Conservation (phyloP, 2,113 vertebrate genomes). For the Laticauda laticaudata region DNA sequence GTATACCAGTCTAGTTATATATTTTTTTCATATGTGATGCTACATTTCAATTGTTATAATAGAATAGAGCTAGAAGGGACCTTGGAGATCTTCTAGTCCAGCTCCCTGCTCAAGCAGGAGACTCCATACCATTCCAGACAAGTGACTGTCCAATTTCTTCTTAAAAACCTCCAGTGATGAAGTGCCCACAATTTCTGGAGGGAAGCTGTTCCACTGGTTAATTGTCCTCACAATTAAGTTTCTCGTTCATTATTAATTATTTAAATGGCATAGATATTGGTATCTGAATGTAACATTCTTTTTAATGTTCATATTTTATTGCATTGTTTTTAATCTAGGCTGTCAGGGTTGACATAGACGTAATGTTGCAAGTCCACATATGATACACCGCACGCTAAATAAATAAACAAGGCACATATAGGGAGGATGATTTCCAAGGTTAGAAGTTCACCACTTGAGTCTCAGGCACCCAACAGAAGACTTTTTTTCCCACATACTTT, state of each 20-base stretch:
- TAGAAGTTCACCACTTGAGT: neutral
- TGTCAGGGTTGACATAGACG: no score
- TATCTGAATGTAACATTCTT: neutral
- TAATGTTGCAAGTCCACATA: neutral
- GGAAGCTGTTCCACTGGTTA: no score
- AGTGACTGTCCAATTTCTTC: no score
- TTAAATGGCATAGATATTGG: neutral
- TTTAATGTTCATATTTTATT: neutral
- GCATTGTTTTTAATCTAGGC: neutral
- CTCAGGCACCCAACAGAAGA: neutral
- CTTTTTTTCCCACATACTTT: neutral
- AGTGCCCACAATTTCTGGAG: no score
- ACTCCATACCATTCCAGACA: no score
- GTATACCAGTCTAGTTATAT: neutral
- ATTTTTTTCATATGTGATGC: neutral
- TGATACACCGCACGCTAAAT: neutral
- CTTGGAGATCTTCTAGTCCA: no score
- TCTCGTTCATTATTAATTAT: no score
- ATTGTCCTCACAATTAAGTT: no score
- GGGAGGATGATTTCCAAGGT: neutral
- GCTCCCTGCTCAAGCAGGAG: no score
- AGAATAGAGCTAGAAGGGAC: no score
- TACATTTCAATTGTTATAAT: neutral
- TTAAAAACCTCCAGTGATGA: no score
- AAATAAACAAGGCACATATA: neutral